Evolutionary conservation across 2,113 vertebrate genomes (phyloP).

Genomic region (Brachionichthys hirsutus): DNA sequence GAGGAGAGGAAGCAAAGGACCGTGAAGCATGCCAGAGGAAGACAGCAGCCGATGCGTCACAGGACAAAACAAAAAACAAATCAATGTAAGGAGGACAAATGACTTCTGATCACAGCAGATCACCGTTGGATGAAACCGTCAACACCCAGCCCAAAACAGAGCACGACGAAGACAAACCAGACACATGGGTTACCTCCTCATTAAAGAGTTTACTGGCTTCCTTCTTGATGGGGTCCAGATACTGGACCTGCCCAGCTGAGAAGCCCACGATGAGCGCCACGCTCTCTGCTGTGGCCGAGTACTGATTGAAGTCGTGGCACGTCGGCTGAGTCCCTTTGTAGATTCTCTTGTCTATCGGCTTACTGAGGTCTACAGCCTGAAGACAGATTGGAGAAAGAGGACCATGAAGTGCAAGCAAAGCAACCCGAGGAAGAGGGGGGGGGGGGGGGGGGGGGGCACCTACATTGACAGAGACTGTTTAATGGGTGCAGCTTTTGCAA

Average conservation of each 20-base stretch:
- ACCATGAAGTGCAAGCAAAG: background rate
- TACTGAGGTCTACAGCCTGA: conserved; percentile 89
- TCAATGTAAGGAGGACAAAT: background rate
- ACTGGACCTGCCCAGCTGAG: conserved; percentile 90
- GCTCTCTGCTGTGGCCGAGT: conserved; percentile 84
- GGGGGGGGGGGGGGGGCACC: background rate
- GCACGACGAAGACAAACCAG: background rate
- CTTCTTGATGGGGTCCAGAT: conserved; percentile 91
- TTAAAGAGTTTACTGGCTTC: conserved; percentile 91
- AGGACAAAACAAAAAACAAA: background rate
- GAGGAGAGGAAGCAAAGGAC: background rate
- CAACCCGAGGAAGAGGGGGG: too few species aligned
- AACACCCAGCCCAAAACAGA: background rate
- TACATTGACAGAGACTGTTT: background rate
- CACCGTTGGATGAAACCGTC: background rate
- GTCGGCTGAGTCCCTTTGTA: conserved; percentile 93
- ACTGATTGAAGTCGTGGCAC: conserved; percentile 93
- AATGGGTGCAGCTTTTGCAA: background rate
- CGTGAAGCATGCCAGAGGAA: background rate
- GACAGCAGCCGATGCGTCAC: background rate
- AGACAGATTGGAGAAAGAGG: background rate
- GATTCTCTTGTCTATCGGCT: conserved; percentile 91
- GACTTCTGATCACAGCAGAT: background rate
- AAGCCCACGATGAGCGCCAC: conserved; percentile 90
- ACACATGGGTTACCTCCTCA: conserved; percentile 81